phyloP scores from a whole-genome alignment of 2,113 vertebrate genomes.

The Chaetops frenatus region DNA sequence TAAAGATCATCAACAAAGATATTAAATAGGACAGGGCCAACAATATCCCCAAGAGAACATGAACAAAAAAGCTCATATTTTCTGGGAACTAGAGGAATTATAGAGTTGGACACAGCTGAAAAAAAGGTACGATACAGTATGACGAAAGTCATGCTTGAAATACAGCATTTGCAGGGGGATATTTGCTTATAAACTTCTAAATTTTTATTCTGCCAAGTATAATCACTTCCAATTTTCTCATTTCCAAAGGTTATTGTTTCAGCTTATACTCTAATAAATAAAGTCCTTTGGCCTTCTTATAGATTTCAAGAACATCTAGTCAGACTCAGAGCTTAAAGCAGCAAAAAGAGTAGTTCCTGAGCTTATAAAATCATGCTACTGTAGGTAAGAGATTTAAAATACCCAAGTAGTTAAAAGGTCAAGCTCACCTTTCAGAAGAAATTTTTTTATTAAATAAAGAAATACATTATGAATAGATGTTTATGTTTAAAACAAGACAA shows the following conservation, averaged over 20 bases:
- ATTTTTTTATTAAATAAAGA: not conserved
- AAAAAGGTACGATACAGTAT: not conserved
- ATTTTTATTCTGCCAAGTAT: not conserved
- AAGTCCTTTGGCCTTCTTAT: not conserved
- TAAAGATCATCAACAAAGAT: not conserved
- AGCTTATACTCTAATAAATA: not conserved
- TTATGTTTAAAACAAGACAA: not conserved
- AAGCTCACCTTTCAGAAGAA: not conserved
- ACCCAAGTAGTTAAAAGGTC: not conserved
- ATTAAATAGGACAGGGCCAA: not conserved
- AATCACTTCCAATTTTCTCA: not conserved
- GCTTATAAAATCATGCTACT: not conserved
- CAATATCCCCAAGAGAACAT: accelerated
- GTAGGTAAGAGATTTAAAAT: not conserved
- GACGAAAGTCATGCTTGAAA: not conserved
- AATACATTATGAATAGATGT: not conserved
- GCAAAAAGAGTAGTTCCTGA: not conserved
- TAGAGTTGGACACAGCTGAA: not conserved
- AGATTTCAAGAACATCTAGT: not conserved
- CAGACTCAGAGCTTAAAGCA: not conserved
- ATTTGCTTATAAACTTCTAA: not conserved
- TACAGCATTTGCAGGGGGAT: not conserved
- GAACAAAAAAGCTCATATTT: accelerated
- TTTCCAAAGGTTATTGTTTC: not conserved
- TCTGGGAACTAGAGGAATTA: not conserved